These are phyloP conservation scores for Platynereis dumerilii DNA, from an alignment of 2,888 invertebrate genomes.

Conservation along the genomic window DNA sequence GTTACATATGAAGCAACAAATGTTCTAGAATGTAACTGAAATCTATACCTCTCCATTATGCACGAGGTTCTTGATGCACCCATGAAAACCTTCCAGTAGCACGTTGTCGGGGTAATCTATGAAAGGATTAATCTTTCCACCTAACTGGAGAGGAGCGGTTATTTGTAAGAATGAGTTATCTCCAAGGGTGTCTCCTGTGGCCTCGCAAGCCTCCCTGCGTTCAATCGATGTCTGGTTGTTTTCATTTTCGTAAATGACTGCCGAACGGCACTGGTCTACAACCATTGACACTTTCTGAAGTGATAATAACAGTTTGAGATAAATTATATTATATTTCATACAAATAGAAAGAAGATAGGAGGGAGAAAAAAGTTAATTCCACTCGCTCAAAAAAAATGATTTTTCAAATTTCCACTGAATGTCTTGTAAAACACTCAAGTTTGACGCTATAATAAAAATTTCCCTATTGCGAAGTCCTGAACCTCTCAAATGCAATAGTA, in stretches of 20 bases:
- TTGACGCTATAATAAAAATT: no score
- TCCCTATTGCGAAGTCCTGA: no score
- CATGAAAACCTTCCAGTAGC: constrained; percentile 78
- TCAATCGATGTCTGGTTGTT: constrained; percentile 77
- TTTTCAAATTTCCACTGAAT: no score
- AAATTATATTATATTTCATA: no score
- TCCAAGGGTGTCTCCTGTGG: constrained; percentile 52
- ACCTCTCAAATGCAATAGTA: no score
- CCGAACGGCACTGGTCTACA: constrained; percentile 88
- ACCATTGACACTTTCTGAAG: constrained; percentile 81
- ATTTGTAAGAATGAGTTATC: background rate
- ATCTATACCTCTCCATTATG: constrained; percentile 76
- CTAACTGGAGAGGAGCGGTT: background rate
- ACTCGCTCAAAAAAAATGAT: no score
- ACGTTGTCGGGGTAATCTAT: background rate
- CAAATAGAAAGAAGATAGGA: no score
- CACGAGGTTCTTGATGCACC: constrained; percentile 92
- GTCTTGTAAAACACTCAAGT: no score
- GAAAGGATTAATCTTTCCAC: background rate
- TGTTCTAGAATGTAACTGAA: background rate
- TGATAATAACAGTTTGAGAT: background rate
- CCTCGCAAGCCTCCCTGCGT: constrained; percentile 88
- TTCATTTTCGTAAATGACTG: constrained; percentile 80
- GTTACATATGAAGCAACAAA: no score
- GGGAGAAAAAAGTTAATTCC: no score